A percentile compares a stretch with the other conserved stretches of the same genome.
Evolutionary conservation across 2,888 invertebrate species (phyloP).

Genomic region (Glaucopsyche alexis): DNA sequence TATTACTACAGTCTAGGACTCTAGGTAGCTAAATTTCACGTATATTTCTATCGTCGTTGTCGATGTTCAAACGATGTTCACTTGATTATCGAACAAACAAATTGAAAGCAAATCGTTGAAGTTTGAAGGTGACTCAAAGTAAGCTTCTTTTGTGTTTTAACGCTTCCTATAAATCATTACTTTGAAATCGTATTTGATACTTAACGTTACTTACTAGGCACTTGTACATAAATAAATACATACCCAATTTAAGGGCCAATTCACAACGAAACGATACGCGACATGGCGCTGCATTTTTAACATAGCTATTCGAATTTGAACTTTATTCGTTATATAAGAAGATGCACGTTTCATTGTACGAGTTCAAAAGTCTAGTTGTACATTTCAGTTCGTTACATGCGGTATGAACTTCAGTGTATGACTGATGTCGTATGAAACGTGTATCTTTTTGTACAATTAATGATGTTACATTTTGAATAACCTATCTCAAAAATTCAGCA

Average conservation of each 20-base stretch:
- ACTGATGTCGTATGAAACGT: too few relatives aligned
- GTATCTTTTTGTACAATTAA: too few relatives aligned
- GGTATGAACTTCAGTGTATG: too few relatives aligned
- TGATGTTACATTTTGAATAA: too few relatives aligned
- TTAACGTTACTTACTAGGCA: not conserved
- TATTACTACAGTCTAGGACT: not conserved
- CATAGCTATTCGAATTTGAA: too few relatives aligned
- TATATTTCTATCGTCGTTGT: not conserved
- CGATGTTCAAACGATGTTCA: not conserved
- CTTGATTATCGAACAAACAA: constrained; percentile 5
- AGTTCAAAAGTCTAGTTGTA: too few relatives aligned
- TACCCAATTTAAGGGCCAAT: not conserved
- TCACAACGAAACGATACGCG: too few relatives aligned
- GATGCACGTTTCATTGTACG: too few relatives aligned
- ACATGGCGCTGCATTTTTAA: too few relatives aligned
- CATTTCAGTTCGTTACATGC: too few relatives aligned
- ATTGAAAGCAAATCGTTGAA: not conserved
- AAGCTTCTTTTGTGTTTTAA: not conserved
- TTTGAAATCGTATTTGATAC: not conserved
- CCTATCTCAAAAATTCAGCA: too few relatives aligned
- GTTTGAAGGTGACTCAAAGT: not conserved
- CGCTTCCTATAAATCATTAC: not conserved
- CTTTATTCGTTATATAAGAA: too few relatives aligned
- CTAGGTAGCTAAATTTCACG: not conserved
- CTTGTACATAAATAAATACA: not conserved